Evolutionary conservation across 2,888 invertebrate genomes (phyloP).

Genomic region (Homarus gammarus): DNA sequence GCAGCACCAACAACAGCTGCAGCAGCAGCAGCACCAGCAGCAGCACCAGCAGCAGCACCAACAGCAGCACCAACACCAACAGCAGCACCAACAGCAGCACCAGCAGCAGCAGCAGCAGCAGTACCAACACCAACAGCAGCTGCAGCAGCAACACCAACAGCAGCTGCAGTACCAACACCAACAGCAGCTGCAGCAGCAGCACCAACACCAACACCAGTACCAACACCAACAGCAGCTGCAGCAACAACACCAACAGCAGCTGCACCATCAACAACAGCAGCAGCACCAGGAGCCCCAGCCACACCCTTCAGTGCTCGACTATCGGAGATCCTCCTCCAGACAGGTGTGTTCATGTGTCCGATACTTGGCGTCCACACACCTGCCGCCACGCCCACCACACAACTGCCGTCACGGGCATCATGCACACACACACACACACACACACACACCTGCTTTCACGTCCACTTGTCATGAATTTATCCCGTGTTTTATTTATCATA

Average conservation of each 20-base stretch:
- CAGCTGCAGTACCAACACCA: neutral
- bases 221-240: slow-evolving; percentile 9
- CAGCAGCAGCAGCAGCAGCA: slow-evolving; percentile 19
- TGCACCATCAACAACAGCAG: slow-evolving; percentile 7
- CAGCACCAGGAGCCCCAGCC: slow-evolving; percentile 28
- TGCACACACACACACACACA: neutral
- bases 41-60: neutral
- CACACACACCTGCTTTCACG: neutral
- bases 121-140: slow-evolving; percentile 6
- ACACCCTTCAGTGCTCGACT: slow-evolving; percentile 35
- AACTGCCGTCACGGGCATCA: neutral
- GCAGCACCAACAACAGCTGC: no score
- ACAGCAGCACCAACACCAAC: no score
- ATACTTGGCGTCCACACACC: neutral
- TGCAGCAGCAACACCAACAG: neutral
- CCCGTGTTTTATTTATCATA: no score
- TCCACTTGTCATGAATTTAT: no score
- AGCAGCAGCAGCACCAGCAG: slow-evolving; percentile 3
- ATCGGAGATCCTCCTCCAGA: slow-evolving; percentile 38
- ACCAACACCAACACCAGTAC: slow-evolving; percentile 5
- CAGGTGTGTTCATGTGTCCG: slow-evolving; percentile 28
- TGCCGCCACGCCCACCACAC: neutral
- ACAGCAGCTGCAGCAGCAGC: neutral
- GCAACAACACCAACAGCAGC: slow-evolving; percentile 6
- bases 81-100: slow-evolving; percentile 12